phyloP scores from a whole-genome alignment of 2,113 vertebrate genomes.

The Ploceus nigricollis region DNA sequence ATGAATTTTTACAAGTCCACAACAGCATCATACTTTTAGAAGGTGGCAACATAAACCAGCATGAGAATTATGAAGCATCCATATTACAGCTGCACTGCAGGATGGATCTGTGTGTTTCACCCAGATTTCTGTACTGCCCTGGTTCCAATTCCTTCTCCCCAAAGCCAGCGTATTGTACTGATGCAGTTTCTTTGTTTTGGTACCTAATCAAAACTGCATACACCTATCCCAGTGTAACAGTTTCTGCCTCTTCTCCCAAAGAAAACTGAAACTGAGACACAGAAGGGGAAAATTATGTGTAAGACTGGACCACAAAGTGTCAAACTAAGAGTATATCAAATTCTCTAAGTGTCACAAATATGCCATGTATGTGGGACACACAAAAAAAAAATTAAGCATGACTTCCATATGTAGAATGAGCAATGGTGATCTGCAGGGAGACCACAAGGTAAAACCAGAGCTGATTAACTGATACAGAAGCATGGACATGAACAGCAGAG shows the following conservation, averaged over 20 bases:
- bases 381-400: not conserved
- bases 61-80: not conserved
- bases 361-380: not conserved
- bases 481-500: not conserved
- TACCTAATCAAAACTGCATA: not conserved
- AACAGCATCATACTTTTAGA: not conserved
- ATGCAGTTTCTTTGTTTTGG: not conserved
- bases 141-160: not conserved
- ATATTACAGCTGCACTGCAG: not conserved
- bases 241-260: not conserved
- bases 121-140: not conserved
- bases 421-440: not conserved
- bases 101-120: not conserved
- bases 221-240: not conserved
- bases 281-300: fast-evolving
- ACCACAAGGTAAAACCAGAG: not conserved
- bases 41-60: not conserved
- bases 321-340: not conserved
- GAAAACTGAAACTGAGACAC: not conserved
- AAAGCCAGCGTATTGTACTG: not conserved
- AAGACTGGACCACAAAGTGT: not conserved
- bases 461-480: not conserved
- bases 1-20: not conserved
- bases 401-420: not conserved
- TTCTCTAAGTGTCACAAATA: not conserved